Conservation (phyloP, 2,797 vertebrate species). For the Pangasius macronema region DNA sequence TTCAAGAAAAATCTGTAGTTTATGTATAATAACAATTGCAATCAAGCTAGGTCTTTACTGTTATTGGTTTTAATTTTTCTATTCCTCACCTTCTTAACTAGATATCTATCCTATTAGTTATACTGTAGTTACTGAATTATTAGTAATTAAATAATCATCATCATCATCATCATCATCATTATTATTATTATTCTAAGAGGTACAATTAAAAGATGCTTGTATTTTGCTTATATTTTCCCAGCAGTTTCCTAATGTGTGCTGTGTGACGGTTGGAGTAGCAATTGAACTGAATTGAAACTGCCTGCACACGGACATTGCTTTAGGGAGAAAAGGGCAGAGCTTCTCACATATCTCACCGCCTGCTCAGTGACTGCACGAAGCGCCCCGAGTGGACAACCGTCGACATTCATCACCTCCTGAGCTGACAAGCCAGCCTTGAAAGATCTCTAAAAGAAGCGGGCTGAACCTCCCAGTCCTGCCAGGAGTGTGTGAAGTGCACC, state of each 20-base stretch:
- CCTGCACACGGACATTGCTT: constrained; percentile 13
- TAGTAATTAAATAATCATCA: background rate
- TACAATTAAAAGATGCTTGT: background rate
- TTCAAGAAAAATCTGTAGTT: background rate
- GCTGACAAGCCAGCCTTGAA: constrained; percentile 36
- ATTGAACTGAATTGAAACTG: constrained; percentile 17
- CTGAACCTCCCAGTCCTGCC: constrained; percentile 26
- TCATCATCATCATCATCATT: background rate
- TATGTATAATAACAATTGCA: background rate
- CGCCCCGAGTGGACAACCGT: constrained; percentile 21
- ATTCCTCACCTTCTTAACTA: no score
- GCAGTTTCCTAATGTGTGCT: background rate
- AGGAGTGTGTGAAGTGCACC: constrained; percentile 21
- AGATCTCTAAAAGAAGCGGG: constrained; percentile 27
- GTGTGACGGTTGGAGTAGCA: background rate
- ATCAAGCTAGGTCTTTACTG: background rate
- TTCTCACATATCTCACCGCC: constrained; percentile 25
- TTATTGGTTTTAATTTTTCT: background rate
- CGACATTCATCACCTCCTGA: constrained; percentile 41
- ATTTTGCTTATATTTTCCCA: background rate
- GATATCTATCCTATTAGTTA: background rate
- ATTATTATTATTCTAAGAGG: background rate
- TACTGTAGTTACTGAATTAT: background rate
- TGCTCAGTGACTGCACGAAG: constrained; percentile 22
- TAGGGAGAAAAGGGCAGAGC: constrained; percentile 25